phyloP scores from a whole-genome alignment of 2,113 vertebrate species.

The Colius striatus region DNA sequence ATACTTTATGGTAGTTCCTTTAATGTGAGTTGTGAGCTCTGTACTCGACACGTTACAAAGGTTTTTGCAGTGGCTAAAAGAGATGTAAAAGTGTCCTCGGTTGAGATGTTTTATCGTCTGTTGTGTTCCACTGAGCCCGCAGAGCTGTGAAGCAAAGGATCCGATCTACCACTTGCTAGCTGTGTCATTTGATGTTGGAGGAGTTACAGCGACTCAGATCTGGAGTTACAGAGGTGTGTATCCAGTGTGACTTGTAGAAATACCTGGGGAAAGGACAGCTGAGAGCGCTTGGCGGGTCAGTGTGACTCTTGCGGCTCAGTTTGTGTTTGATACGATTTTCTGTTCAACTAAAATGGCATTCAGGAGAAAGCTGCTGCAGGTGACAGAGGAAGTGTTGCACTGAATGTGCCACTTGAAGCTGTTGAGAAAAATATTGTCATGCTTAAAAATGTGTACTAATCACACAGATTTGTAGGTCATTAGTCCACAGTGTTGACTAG shows the following conservation, averaged over 20 bases:
- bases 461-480: constrained; percentile 45
- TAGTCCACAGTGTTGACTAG: constrained; percentile 59
- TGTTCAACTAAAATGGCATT: neutral
- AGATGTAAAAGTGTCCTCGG: neutral
- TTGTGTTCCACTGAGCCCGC: neutral
- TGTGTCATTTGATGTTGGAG: neutral
- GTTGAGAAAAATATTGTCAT: constrained; percentile 19
- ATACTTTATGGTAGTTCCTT: constrained; percentile 48
- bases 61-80: neutral
- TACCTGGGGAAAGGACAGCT: neutral
- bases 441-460: constrained; percentile 20
- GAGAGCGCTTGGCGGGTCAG: neutral
- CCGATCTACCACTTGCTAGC: neutral
- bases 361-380: neutral
- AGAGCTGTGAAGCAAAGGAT: neutral
- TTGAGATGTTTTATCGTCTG: neutral
- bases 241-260: neutral
- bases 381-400: neutral
- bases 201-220: neutral
- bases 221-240: neutral
- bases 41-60: neutral
- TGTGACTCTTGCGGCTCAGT: neutral
- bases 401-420: constrained; percentile 32
- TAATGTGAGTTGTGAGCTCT: constrained; percentile 50
- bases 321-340: neutral